Conservation (phyloP, 2,888 invertebrate species). For the Muschampia plurimacula region DNA sequence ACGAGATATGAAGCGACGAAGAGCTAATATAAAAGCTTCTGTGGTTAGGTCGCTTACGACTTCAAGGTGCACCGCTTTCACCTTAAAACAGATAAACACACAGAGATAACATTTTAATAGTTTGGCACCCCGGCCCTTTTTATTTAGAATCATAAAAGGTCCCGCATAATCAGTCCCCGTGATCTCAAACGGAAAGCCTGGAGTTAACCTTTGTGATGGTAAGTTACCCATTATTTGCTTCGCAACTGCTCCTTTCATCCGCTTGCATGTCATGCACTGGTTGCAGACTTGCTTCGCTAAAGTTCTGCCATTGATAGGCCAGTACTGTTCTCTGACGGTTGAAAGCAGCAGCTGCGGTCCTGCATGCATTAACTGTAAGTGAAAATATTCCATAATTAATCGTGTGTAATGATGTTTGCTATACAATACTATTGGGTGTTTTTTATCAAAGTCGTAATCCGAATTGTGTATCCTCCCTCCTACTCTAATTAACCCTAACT, state of each 20-base stretch:
- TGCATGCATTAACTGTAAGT: not conserved
- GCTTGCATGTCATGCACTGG: not conserved
- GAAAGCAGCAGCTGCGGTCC: not conserved
- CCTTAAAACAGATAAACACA: not conserved
- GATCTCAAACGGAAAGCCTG: not conserved
- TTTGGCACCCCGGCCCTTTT: not conserved
- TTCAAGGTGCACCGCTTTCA: not conserved
- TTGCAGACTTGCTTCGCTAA: not conserved
- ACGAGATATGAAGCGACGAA: not conserved
- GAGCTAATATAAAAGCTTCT: not conserved
- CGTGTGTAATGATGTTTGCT: not conserved
- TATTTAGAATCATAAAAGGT: not conserved
- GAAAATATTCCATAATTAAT: not conserved
- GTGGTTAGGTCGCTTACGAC: not conserved
- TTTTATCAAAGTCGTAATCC: not conserved
- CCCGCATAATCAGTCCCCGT: not conserved
- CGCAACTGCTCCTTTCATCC: not conserved
- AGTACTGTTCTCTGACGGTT: not conserved
- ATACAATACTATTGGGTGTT: not conserved
- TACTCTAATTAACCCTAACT: not conserved
- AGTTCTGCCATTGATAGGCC: not conserved
- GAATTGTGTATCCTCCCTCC: not conserved
- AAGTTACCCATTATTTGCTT: not conserved
- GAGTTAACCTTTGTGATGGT: not conserved
- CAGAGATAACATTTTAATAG: not conserved